phyloP scores from a whole-genome alignment of 2,888 invertebrate species.

The Phanerotoma sp. region DNA sequence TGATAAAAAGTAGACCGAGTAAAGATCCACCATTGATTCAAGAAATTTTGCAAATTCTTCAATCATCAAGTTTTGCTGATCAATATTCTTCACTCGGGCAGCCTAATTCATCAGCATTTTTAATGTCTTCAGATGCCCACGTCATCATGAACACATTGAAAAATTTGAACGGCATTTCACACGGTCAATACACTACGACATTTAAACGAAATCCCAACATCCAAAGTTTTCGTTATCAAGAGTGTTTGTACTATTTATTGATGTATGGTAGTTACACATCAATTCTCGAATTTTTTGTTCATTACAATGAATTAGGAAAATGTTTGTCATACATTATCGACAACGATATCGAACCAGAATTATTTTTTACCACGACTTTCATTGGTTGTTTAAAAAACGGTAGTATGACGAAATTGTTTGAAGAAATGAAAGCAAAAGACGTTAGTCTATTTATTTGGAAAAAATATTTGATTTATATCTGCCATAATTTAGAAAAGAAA shows the following conservation, averaged over 20 bases:
- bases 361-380: slow-evolving; percentile 73
- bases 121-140: slow-evolving; percentile 59
- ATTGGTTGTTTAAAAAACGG: slow-evolving; percentile 70
- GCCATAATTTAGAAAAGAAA: slow-evolving; percentile 70
- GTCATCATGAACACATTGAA: slow-evolving; percentile 58
- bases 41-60: slow-evolving; percentile 71
- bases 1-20: slow-evolving; percentile 57
- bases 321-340: slow-evolving; percentile 72
- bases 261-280: slow-evolving; percentile 77
- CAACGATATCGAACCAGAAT: slow-evolving; percentile 68
- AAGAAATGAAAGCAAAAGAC: slow-evolving; percentile 68
- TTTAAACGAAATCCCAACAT: slow-evolving; percentile 25
- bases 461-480: slow-evolving; percentile 70
- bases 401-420: slow-evolving; percentile 63
- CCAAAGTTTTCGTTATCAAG: slow-evolving; percentile 60
- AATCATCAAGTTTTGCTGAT: slow-evolving; percentile 50
- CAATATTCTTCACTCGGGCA: slow-evolving; percentile 34
- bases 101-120: background rate
- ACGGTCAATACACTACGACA: slow-evolving; percentile 52
- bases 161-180: slow-evolving; percentile 56
- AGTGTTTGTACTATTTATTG: slow-evolving; percentile 79
- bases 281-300: slow-evolving; percentile 74
- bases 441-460: slow-evolving; percentile 70
- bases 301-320: slow-evolving; percentile 69
- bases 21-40: slow-evolving; percentile 69